Evolutionary conservation across 2,113 vertebrate species (phyloP).

Genomic region (Panthera leo): DNA sequence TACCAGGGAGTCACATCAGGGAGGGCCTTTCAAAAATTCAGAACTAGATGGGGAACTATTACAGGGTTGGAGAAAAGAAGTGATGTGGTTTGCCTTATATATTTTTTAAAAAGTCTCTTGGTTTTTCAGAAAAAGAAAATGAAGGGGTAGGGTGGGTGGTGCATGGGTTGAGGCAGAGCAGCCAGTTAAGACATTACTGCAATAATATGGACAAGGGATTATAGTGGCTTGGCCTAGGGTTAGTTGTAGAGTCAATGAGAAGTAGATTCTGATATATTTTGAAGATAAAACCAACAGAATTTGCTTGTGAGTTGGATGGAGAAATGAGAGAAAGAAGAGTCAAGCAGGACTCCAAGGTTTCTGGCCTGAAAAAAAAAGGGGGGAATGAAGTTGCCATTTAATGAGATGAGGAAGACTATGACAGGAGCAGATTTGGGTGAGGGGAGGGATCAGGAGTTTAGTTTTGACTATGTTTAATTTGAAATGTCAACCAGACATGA

Average conservation of each 20-base stretch:
- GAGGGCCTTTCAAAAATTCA: neutral
- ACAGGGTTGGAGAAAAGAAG: neutral
- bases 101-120: neutral
- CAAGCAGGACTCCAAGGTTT: neutral
- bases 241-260: neutral
- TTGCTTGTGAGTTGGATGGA: neutral
- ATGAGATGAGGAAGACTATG: neutral
- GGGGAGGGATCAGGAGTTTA: neutral
- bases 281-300: neutral
- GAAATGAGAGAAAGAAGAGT: neutral
- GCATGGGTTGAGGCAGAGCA: neutral
- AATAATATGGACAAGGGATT: neutral
- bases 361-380: neutral
- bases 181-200: neutral
- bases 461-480: conserved; percentile 12
- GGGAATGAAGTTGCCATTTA: neutral
- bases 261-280: neutral
- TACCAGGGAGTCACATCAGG: neutral
- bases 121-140: neutral
- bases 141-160: neutral
- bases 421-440: neutral
- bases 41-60: neutral
- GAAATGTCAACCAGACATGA: neutral
- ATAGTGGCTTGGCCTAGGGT: neutral
- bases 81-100: neutral